These are phyloP conservation scores for Hipparchia sbordonii DNA, from an alignment of 2,888 invertebrate genomes.

Conservation along the genomic window DNA sequence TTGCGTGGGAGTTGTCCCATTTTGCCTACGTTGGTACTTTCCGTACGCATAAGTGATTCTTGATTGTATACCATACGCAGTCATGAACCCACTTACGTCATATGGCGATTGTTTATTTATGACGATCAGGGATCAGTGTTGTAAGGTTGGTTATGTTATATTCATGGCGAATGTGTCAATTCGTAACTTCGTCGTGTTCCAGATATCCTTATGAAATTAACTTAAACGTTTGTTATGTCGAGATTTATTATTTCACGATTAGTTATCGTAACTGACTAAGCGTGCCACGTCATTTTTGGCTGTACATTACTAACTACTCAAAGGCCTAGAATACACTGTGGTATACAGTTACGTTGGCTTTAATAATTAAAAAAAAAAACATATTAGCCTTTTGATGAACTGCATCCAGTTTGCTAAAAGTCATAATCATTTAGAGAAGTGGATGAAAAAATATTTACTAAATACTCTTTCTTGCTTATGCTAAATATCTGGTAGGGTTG, in stretches of 20 bases:
- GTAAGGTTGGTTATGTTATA: background rate
- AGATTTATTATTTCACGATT: constrained; percentile 19
- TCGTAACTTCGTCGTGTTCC: too few relatives aligned
- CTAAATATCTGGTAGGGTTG: too few relatives aligned
- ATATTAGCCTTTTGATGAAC: too few relatives aligned
- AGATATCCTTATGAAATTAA: too few relatives aligned
- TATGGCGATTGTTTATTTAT: constrained; percentile 25
- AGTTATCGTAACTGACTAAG: constrained; percentile 18
- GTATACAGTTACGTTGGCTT: too few relatives aligned
- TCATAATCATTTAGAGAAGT: too few relatives aligned
- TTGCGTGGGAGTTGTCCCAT: constrained; percentile 65
- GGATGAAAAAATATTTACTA: too few relatives aligned
- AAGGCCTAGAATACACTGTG: constrained; percentile 7
- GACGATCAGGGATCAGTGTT: background rate
- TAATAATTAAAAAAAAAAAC: too few relatives aligned
- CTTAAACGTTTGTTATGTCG: background rate
- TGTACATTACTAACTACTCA: constrained; percentile 3
- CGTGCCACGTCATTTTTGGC: constrained; percentile 6
- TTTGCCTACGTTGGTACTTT: constrained; percentile 40
- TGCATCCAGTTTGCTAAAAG: too few relatives aligned
- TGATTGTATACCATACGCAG: constrained; percentile 37
- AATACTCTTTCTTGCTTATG: too few relatives aligned
- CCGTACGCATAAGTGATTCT: constrained; percentile 37
- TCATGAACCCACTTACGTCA: constrained; percentile 33
- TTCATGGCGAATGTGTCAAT: too few relatives aligned